These are phyloP conservation scores for Malthinus seriepunctatus DNA, from an alignment of 2,888 invertebrate genomes.

Conservation along the genomic window DNA sequence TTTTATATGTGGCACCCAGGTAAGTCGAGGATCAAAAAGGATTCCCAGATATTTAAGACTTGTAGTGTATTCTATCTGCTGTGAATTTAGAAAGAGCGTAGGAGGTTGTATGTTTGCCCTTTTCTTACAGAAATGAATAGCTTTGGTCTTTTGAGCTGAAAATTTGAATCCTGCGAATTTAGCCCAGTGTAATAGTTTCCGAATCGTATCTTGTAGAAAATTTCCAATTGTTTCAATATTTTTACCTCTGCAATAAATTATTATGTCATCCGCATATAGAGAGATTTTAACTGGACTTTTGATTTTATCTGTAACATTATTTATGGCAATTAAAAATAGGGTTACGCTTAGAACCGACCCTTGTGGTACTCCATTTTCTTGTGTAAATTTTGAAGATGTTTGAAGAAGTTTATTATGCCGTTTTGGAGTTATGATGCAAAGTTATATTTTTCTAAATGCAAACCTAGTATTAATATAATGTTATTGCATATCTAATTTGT, in stretches of 20 bases:
- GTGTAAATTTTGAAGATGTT: not conserved
- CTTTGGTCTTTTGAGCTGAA: slow-evolving; percentile 16
- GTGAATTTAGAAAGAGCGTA: not conserved
- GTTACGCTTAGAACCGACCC: slow-evolving; percentile 29
- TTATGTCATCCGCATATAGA: slow-evolving; percentile 30
- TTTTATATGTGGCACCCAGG: slow-evolving; percentile 23
- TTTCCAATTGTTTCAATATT: slow-evolving; percentile 10
- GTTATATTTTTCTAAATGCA: too few species aligned
- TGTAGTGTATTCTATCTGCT: slow-evolving; percentile 4
- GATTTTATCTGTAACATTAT: slow-evolving; percentile 13
- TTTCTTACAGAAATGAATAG: not conserved
- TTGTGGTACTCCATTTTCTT: slow-evolving; percentile 30
- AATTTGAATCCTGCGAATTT: slow-evolving; percentile 22
- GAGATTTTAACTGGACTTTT: slow-evolving; percentile 7
- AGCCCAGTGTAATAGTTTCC: slow-evolving; percentile 14
- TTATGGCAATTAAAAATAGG: slow-evolving; percentile 30
- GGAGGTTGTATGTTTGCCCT: too few species aligned
- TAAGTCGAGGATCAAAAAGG: slow-evolving; percentile 24
- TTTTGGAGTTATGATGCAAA: too few species aligned
- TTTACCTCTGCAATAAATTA: slow-evolving; percentile 14
- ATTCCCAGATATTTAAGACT: slow-evolving; percentile 20
- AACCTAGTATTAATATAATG: too few species aligned
- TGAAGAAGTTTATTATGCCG: too few species aligned
- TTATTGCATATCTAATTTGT: too few species aligned
- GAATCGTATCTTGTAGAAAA: slow-evolving; percentile 18